A percentile compares a stretch with the other conserved stretches of the same genome.
phyloP scores from a whole-genome alignment of 2,888 invertebrate genomes.

The Horisme vitalbata region DNA sequence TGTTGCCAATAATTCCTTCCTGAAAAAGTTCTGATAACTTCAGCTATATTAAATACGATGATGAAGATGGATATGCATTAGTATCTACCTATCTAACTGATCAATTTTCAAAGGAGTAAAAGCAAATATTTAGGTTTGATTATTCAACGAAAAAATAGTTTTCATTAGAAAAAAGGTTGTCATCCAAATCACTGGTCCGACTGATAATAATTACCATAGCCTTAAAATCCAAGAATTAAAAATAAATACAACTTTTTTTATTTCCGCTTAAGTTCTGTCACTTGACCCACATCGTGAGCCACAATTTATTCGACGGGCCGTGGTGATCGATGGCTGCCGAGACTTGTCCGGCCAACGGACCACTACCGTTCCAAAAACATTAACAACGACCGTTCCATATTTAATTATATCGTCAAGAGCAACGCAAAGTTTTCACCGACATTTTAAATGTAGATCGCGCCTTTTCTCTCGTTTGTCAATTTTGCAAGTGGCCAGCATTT shows the following conservation, averaged over 20 bases:
- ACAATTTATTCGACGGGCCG: constrained; percentile 73
- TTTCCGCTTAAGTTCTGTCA: constrained; percentile 32
- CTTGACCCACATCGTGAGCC: constrained; percentile 34
- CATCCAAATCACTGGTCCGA: constrained; percentile 7
- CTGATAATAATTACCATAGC: constrained; percentile 4
- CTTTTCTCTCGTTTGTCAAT: constrained; percentile 8
- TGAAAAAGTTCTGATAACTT: not conserved
- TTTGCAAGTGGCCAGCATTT: not conserved
- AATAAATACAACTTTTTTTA: constrained; percentile 16
- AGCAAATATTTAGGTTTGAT: no score
- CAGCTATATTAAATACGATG: no score
- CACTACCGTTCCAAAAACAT: constrained; percentile 65
- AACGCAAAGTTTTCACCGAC: constrained; percentile 6
- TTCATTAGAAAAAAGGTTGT: not conserved
- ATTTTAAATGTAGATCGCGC: constrained; percentile 7
- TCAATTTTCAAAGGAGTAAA: not conserved
- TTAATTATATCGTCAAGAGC: constrained; percentile 46
- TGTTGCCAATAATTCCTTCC: not conserved
- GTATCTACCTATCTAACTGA: no score
- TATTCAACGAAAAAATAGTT: not conserved
- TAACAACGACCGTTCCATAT: constrained; percentile 55
- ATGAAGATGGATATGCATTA: no score
- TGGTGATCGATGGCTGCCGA: constrained; percentile 73
- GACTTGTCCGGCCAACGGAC: constrained; percentile 58
- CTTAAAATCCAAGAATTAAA: constrained; percentile 9